Percentiles rank a stretch among this genome's conserved stretches.
phyloP scores from a whole-genome alignment of 2,888 invertebrate species.

The Hyles lineata region DNA sequence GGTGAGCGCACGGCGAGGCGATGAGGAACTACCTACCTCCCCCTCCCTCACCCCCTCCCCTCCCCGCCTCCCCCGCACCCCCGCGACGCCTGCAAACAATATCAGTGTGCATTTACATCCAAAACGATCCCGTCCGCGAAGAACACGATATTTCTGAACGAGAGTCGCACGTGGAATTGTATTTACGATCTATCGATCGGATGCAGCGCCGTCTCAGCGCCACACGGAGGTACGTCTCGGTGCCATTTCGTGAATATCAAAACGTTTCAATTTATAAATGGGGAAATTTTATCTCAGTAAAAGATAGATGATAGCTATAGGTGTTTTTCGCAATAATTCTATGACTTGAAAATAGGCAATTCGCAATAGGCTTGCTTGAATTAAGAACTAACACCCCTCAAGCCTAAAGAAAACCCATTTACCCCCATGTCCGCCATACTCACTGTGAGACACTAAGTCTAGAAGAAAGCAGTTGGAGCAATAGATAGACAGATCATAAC shows the following conservation, averaged over 20 bases:
- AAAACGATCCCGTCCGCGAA: slow-evolving; percentile 15
- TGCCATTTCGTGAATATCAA: neutral
- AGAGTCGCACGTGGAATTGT: slow-evolving; percentile 21
- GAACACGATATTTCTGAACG: slow-evolving; percentile 22
- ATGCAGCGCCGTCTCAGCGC: neutral
- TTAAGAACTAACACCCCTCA: too few relatives aligned
- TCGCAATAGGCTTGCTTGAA: too few relatives aligned
- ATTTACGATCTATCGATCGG: slow-evolving; percentile 14
- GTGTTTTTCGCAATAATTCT: too few relatives aligned
- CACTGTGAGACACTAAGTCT: too few relatives aligned
- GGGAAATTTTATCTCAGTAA: neutral
- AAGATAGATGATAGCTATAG: too few relatives aligned
- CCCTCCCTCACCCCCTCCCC: too few relatives aligned
- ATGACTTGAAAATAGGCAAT: too few relatives aligned
- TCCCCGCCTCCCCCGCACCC: neutral
- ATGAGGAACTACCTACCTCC: neutral
- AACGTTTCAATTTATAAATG: neutral
- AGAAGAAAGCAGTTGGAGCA: too few relatives aligned
- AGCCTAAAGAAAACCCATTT: too few relatives aligned
- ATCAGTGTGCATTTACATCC: slow-evolving; percentile 23
- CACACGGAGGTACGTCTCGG: neutral
- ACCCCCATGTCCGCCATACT: too few relatives aligned
- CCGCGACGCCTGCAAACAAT: slow-evolving; percentile 16
- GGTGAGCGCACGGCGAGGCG: slow-evolving; percentile 10
- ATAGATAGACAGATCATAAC: too few relatives aligned